A percentile compares a stretch with the other conserved stretches of the same genome.
phyloP scores from a whole-genome alignment of 1,140 invertebrate species.

The Ditylenchus dipsaci region DNA sequence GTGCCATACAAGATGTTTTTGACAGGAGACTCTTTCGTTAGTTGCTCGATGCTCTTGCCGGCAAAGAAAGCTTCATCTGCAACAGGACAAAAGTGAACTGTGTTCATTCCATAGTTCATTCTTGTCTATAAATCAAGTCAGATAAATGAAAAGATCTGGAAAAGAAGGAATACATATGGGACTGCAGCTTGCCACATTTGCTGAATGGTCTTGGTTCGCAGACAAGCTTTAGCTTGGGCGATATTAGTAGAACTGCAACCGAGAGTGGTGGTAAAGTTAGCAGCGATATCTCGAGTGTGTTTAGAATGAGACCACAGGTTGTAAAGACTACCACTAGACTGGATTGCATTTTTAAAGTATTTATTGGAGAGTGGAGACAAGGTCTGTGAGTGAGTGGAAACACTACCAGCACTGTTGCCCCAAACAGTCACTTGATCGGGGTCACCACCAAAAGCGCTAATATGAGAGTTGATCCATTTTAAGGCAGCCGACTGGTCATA shows the following conservation, averaged over 20 bases:
- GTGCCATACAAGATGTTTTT: neutral
- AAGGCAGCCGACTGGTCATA: conserved; percentile 88
- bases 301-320: neutral
- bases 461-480: conserved; percentile 74
- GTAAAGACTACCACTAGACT: neutral
- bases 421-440: conserved; percentile 88
- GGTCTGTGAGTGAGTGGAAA: neutral
- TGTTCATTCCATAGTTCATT: neutral
- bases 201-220: neutral
- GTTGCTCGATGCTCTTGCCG: neutral
- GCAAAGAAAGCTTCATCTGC: neutral
- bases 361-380: conserved; percentile 10
- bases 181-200: neutral
- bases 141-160: no score
- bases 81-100: neutral
- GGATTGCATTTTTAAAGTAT: neutral
- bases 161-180: neutral
- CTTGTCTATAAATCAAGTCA: neutral
- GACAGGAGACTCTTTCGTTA: neutral
- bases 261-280: neutral
- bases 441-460: conserved; percentile 83
- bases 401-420: conserved; percentile 70
- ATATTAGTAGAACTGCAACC: neutral
- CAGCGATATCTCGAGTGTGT: neutral
- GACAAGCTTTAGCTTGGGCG: neutral